Conservation (phyloP, 2,888 invertebrate genomes). For the Cheilosia vernalis region DNA sequence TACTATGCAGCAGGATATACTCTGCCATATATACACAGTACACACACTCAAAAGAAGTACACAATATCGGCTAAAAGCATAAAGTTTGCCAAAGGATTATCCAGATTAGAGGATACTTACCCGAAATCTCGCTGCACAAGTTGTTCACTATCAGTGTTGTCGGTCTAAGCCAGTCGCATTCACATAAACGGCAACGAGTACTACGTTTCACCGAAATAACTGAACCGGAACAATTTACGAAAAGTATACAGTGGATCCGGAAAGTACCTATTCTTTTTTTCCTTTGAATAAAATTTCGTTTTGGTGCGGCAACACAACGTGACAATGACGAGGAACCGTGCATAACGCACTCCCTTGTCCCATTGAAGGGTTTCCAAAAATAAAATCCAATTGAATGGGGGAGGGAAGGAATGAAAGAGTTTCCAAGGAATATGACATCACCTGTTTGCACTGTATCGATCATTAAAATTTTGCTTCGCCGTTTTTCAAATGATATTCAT, state of each 20-base stretch:
- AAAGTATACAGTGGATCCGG: constrained; percentile 19
- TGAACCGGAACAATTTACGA: constrained; percentile 25
- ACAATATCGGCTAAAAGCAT: constrained; percentile 31
- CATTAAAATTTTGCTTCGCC: constrained; percentile 63
- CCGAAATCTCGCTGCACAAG: constrained; percentile 53
- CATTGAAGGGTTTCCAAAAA: constrained; percentile 30
- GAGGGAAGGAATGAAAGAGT: constrained; percentile 28
- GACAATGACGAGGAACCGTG: constrained; percentile 43
- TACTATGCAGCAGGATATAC: constrained; percentile 72
- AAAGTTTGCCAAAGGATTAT: constrained; percentile 70
- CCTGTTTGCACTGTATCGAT: constrained; percentile 58
- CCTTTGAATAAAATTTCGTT: not conserved
- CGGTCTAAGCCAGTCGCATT: constrained; percentile 46
- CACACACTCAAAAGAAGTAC: constrained; percentile 21
- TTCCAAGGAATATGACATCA: constrained; percentile 65
- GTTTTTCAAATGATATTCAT: constrained; percentile 40
- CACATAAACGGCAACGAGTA: constrained; percentile 28
- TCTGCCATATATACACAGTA: constrained; percentile 80
- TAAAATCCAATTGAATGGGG: not conserved
- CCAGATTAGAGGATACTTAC: constrained; percentile 69
- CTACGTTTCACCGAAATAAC: constrained; percentile 33
- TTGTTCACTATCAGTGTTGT: constrained; percentile 15
- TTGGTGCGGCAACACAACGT: constrained; percentile 59
- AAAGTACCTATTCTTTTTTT: constrained; percentile 14
- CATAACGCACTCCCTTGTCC: constrained; percentile 33